phyloP scores from a whole-genome alignment of 2,888 invertebrate species.

The Dryadula phaetusa region DNA sequence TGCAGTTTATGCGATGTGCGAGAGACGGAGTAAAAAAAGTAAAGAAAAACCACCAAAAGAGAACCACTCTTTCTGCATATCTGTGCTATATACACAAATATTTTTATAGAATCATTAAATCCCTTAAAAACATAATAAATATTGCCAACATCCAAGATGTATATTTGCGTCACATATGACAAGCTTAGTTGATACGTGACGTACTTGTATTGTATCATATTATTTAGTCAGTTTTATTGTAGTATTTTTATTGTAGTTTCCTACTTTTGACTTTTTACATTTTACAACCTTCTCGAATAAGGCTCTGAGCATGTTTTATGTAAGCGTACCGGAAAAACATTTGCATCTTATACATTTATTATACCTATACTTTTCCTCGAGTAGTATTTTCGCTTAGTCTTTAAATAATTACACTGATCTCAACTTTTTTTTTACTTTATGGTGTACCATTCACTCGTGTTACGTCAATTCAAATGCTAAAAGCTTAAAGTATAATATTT shows the following conservation, averaged over 20 bases:
- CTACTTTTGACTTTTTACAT: neutral
- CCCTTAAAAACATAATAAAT: too few species aligned
- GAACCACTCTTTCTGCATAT: too few species aligned
- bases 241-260: neutral
- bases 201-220: neutral
- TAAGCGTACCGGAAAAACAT: neutral
- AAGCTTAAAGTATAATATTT: slow-evolving; percentile 2
- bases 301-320: neutral
- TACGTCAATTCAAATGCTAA: neutral
- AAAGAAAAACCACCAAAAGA: too few species aligned
- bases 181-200: too few species aligned
- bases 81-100: too few species aligned
- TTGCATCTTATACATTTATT: neutral
- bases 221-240: neutral
- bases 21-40: too few species aligned
- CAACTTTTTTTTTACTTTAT: neutral
- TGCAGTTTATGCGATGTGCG: too few species aligned
- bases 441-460: neutral
- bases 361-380: neutral
- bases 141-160: too few species aligned
- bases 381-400: too few species aligned
- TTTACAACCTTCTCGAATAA: neutral
- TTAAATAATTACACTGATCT: neutral
- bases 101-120: too few species aligned
- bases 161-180: too few species aligned